These are phyloP conservation scores for Macrostomum lignano DNA, from an alignment of 1,140 invertebrate species.

Conservation along the genomic window DNA sequence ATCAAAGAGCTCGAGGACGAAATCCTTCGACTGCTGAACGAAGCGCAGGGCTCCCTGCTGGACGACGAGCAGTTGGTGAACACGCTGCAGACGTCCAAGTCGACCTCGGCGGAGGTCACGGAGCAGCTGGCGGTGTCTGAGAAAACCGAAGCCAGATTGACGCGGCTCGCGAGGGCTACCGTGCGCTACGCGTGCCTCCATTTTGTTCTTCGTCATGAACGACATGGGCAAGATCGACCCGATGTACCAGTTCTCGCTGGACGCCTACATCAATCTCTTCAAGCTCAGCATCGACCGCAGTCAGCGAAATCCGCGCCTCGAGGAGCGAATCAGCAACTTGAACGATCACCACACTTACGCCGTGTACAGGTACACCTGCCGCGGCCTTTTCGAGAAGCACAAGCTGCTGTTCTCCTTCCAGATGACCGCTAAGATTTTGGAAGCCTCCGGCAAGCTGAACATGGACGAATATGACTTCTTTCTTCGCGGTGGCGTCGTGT, in stretches of 20 bases:
- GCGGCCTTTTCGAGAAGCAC: conserved; percentile 28
- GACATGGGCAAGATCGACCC: conserved; percentile 29
- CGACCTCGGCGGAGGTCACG: conserved; percentile 24
- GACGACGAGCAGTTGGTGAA: conserved; percentile 29
- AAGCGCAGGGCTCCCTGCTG: conserved; percentile 30
- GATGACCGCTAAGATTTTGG: conserved; percentile 30
- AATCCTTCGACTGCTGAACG: conserved; percentile 36
- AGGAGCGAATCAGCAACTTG: conserved; percentile 41
- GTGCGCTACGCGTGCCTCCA: conserved; percentile 26
- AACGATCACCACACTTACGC: conserved; percentile 59
- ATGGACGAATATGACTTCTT: conserved; percentile 31
- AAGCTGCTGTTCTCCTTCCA: conserved; percentile 30
- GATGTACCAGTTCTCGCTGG: conserved; percentile 31
- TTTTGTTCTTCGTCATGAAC: conserved; percentile 29
- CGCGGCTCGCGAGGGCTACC: conserved; percentile 34
- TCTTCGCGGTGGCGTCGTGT: conserved; percentile 25
- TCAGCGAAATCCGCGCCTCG: conserved; percentile 35
- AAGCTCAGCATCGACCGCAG: conserved; percentile 48
- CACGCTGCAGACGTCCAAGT: conserved; percentile 28
- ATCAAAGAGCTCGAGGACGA: conserved; percentile 28
- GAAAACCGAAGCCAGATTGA: conserved; percentile 54
- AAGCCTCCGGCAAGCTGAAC: conserved; percentile 25
- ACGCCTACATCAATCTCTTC: conserved; percentile 39
- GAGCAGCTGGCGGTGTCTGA: conserved; percentile 37
- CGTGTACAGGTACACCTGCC: conserved; percentile 23